Base-by-base conservation (phyloP, 2,888 invertebrate species). In the Oscheius onirici region DNA sequence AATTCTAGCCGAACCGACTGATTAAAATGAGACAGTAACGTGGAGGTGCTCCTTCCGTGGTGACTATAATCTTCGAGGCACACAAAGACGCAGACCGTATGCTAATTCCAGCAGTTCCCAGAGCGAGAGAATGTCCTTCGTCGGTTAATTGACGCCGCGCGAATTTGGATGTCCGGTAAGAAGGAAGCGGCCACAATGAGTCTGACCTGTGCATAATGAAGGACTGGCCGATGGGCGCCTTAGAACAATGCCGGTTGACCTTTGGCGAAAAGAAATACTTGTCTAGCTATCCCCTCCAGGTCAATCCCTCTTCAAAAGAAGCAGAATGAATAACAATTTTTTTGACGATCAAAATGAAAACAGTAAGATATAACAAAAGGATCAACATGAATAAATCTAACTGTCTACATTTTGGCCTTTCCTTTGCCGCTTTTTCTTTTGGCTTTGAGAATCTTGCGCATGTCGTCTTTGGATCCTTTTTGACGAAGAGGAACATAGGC, bases 401-500 rank as follows among this genome's bases (percentile, higher is more conserved):
- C 11, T 26, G 11, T 54, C 22, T 24, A 15, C 15, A 54, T 15
- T 54, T 46, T 46, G 17, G 70, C 49, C 41, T 70, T 63, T 10
- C 77, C 74, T 51, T 77, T 79, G 15, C 79, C 79, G 40, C 77
- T 77, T 69, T 79, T 79, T 24, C 79, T 71, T 46, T 77, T 72
- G 15, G 79, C 77, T 52, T 77, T 77, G 65, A 79, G 63, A 44
- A 79, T 73, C 43, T 75, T 72, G 13, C 79, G 71, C 13, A 79
- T 73, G 51, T 79, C 68, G 26, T 79, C 76, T 52, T 78, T 80
- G 40, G 75, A 78, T 8, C 72, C 74, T 34, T 77, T 81, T 41
- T 80, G 72, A 43, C 76, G 66, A 13, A 84, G 70, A 3, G 84
- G 82, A 20, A 84, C 77, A 69, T 84, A 84, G 22, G 84, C 80